phyloP scores from a whole-genome alignment of 2,113 vertebrate genomes.

The Mastomys coucha region DNA sequence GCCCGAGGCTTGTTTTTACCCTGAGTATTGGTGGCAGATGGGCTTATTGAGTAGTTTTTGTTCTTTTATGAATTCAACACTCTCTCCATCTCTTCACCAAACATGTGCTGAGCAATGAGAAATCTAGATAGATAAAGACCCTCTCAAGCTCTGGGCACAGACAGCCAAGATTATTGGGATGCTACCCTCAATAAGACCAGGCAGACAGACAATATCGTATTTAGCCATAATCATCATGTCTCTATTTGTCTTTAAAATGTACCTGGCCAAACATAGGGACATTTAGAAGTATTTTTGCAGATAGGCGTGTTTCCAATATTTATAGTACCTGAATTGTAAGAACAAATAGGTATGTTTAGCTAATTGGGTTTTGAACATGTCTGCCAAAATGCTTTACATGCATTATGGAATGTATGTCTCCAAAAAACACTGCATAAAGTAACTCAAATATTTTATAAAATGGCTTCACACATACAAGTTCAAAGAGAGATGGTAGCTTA shows the following conservation, averaged over 20 bases:
- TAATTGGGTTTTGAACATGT: constrained; percentile 9
- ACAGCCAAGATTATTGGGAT: background rate
- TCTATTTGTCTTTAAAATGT: background rate
- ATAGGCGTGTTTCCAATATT: background rate
- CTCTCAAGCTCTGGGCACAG: background rate
- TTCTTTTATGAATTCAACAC: background rate
- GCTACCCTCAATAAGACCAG: background rate
- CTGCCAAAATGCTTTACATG: background rate
- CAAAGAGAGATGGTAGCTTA: background rate
- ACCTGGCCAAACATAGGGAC: background rate
- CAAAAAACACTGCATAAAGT: background rate
- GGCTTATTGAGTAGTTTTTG: background rate
- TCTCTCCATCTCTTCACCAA: background rate
- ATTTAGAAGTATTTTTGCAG: constrained; percentile 16
- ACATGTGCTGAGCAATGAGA: background rate
- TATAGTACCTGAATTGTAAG: background rate
- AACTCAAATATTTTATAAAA: background rate
- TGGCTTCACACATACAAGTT: constrained; percentile 36
- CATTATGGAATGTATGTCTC: background rate
- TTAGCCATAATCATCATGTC: background rate
- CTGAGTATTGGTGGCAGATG: background rate
- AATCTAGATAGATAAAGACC: background rate
- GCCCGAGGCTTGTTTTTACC: background rate
- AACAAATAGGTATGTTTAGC: background rate
- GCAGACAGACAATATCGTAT: background rate